A percentile compares a stretch with the other conserved stretches of the same genome.
These are phyloP conservation scores for Myopa testacea DNA, from an alignment of 2,888 invertebrate species.

Conservation along the genomic window DNA sequence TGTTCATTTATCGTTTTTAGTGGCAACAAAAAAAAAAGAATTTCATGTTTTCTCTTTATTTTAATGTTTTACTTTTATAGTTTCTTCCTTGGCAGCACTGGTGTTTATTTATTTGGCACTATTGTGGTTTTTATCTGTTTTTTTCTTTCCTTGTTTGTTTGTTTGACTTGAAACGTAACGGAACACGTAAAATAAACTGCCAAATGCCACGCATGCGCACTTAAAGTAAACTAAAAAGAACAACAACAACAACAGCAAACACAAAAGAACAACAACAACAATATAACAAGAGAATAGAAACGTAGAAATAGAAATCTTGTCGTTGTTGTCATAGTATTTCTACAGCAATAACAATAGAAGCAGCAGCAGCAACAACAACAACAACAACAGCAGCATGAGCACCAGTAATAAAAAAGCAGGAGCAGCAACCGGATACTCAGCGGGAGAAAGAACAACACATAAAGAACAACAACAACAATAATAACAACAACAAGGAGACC, in stretches of 20 bases:
- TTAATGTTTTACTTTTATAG: no score
- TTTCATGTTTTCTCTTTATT: no score
- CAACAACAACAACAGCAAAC: neutral
- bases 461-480: neutral
- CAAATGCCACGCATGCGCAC: conserved; percentile 60
- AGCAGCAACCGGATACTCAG: neutral
- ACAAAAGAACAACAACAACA: no score
- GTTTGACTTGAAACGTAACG: conserved; percentile 19
- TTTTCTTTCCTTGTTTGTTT: conserved; percentile 4
- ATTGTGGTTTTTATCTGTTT: neutral
- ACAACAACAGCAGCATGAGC: neutral
- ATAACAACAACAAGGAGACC: conserved; percentile 13
- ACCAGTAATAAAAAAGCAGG: neutral
- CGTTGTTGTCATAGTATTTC: neutral
- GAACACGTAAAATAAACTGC: conserved; percentile 53
- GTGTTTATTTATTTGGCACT: no score
- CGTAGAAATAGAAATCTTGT: no score
- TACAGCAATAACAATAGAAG: conserved; percentile 1
- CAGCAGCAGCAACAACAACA: conserved; percentile 11
- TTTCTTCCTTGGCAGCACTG: no score
- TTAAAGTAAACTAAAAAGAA: conserved; percentile 29
- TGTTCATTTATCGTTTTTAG: no score
- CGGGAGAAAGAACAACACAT: neutral
- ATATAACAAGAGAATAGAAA: no score
- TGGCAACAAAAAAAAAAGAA: no score